These are phyloP conservation scores for Agrilus biguttatus DNA, from an alignment of 2,888 invertebrate species.

Conservation along the genomic window DNA sequence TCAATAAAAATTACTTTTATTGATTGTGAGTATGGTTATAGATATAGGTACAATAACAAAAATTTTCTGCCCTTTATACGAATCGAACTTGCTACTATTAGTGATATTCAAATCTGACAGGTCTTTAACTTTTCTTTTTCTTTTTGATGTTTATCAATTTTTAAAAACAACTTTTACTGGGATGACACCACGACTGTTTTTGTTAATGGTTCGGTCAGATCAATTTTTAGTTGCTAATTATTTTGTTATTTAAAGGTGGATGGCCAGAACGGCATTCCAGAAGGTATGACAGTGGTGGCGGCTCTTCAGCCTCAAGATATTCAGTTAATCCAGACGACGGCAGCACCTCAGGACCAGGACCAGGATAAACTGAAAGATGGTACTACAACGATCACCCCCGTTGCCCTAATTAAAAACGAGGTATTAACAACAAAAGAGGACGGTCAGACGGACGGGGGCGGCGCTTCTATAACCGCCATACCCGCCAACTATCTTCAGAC, in stretches of 20 bases:
- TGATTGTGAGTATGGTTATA: no score
- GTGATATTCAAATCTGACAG: no score
- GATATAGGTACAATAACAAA: no score
- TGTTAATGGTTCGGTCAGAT: no score
- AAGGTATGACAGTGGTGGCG: slow-evolving; percentile 53
- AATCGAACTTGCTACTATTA: no score
- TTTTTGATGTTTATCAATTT: no score
- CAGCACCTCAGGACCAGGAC: slow-evolving; percentile 3
- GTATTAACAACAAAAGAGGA: slow-evolving; percentile 14
- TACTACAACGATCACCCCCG: slow-evolving; percentile 31
- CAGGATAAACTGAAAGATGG: slow-evolving; percentile 22
- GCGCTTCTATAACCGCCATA: slow-evolving; percentile 30
- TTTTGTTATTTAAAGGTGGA: slow-evolving; percentile 18
- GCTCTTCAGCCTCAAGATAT: slow-evolving; percentile 56
- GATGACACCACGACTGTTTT: no score
- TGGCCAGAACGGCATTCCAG: slow-evolving; percentile 36
- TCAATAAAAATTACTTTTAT: no score
- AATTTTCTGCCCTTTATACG: no score
- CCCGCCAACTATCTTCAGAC: slow-evolving; percentile 39
- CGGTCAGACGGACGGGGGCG: slow-evolving; percentile 11
- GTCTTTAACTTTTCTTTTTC: no score
- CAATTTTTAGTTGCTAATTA: not conserved
- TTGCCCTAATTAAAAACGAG: slow-evolving; percentile 36
- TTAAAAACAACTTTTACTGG: no score
- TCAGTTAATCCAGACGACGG: slow-evolving; percentile 37